Evolutionary conservation across 2,888 invertebrate species (phyloP).

Genomic region (Tuta absoluta): DNA sequence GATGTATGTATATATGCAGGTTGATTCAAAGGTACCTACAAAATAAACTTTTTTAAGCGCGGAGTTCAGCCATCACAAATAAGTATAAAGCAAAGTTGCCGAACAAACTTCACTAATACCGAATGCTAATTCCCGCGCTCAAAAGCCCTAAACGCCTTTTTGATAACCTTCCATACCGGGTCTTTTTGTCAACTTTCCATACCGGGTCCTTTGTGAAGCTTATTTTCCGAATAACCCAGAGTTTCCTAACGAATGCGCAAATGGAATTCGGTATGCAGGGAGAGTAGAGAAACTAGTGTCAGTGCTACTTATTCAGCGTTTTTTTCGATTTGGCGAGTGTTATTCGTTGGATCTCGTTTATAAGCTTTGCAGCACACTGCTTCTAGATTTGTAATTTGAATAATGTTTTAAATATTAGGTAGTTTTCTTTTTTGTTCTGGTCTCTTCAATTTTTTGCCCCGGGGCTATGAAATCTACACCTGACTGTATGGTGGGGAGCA

Average conservation of each 20-base stretch:
- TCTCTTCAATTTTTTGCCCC: too few relatives aligned
- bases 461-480: too few relatives aligned
- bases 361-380: background rate
- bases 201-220: background rate
- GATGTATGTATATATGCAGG: too few relatives aligned
- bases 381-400: slow-evolving; percentile 1
- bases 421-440: too few relatives aligned
- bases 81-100: slow-evolving; percentile 1
- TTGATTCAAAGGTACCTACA: background rate
- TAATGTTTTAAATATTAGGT: background rate
- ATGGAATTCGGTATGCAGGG: slow-evolving; percentile 41
- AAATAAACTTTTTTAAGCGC: background rate
- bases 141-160: slow-evolving; percentile 12
- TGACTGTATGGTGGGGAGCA: too few relatives aligned
- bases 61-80: background rate
- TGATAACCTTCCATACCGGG: slow-evolving; percentile 4
- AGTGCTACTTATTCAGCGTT: background rate
- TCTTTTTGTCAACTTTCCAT: background rate
- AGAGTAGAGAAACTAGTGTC: background rate
- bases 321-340: background rate
- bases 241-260: slow-evolving; percentile 44
- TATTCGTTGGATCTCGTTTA: background rate
- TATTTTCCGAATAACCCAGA: slow-evolving; percentile 8
- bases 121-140: slow-evolving; percentile 1
- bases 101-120: background rate